Base-by-base conservation (phyloP, 2,888 invertebrate species). In the Scaptomyza polygonia region DNA sequence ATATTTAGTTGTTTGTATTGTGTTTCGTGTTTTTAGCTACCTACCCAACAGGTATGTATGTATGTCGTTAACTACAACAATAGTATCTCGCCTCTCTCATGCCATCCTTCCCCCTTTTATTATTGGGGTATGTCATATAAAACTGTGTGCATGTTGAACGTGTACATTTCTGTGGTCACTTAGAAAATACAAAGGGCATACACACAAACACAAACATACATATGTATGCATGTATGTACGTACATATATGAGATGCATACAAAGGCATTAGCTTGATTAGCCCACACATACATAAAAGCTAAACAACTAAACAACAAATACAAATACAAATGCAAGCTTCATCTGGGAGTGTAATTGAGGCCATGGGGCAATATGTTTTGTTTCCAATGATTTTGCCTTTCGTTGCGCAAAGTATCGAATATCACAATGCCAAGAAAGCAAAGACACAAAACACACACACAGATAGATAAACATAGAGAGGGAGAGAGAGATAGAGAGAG, bases 341-440 rank as follows among this genome's bases (percentile, higher is more conserved):
- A 79, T 78, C 81, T 80, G 81, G 77, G 64, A 81, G 72, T 87
- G 81, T 85, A 88, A 87, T 86, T 87, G 82, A 78, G 89, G 88
- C 89, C 86, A 88, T 86, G 84, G 80, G 89, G 80, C 88, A 88
- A 86, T 84, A 88, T 86, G 80, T 85, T 87, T 88, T 84, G 84
- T 88, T 88, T 67, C 71, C 72, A 83, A 89, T 88, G 86, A 88
- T 86, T 88, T 88, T 83, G 85, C 80, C 79, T 88, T 87, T 86
- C 77, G 86, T 86, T 88, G 77, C 68, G 74, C 79, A 88, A 88
- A 88, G 84, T 89, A 88, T 88, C 80, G 71, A 90, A 88, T 90
- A 89, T 84, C 89, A 77, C 78, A 85, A 77, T 81, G 86, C 85
- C 72, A 87, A 56, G 49, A 51, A 25, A 42, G 45, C 25, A 47